Evolutionary conservation across 2,888 invertebrate genomes (phyloP), one percentile per base, ranked within the genome.

Genomic region (Cylloceria caligata): DNA sequence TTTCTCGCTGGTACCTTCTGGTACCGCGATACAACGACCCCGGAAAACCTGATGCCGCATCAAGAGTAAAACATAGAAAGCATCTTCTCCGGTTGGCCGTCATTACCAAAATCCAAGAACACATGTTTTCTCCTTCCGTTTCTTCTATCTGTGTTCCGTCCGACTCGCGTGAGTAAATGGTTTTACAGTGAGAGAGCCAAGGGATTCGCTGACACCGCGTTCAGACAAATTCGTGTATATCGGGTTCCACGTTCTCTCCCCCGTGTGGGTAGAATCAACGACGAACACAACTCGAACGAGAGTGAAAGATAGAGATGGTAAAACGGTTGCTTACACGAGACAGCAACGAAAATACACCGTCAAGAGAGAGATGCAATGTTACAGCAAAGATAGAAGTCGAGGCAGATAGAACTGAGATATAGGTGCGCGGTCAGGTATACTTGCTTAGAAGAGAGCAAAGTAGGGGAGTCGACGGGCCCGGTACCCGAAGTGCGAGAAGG

Each of bases 401-500:
- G 45, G 42, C 67, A 30, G 68, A 16, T 9, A 64, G 74, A 52
- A 39, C 45, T 13, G 42, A 55, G 68, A 82, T 52, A 71, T 79
- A 78, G 67, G 73, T 62, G 39, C 60, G 68, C 68, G 13, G 39
- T 65, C 69, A 55, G 13, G 55, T 82, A 73, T 83, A 80, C 84
- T 80, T 82, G 84, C 74, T 74, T 76, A 77, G 81, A 73, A 76
- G 73, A 57, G 57, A 64, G 47, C 49, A 74, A 76, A 81, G 57
- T 65, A 71, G 83, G 62, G 76, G 79, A 75, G 27, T 49, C 52
- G 71, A 42, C 3, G 71, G 79, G 67, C 71, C 76, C 55, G 27
- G 80, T 52, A 27, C 39, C 16, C 11, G 39, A 45, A 57, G 72
- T 30, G 76, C 30, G 60, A 57, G 68, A 57, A 71, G 83, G 82